These are phyloP conservation scores for Eupithecia vulgata DNA, from an alignment of 2,888 invertebrate species.

Conservation along the genomic window DNA sequence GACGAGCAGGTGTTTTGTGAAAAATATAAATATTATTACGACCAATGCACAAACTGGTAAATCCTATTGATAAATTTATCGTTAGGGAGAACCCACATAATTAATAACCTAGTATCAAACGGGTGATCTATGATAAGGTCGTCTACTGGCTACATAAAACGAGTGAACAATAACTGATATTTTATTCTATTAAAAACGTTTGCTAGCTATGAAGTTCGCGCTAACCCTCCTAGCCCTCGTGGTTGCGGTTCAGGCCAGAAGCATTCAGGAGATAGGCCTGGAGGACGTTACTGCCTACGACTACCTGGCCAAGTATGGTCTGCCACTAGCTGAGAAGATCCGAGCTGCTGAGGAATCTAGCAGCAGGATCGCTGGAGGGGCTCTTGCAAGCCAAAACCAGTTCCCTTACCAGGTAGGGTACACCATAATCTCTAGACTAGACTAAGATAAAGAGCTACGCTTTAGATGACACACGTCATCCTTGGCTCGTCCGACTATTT, in stretches of 20 bases:
- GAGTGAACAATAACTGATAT: neutral
- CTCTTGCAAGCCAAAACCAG: conserved; percentile 45
- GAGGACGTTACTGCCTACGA: too few species aligned
- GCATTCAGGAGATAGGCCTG: too few species aligned
- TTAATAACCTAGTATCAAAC: neutral
- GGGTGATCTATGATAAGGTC: neutral
- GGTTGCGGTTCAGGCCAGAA: conserved; percentile 25
- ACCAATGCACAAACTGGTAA: neutral
- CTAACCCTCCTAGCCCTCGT: conserved; percentile 14
- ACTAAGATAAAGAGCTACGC: too few species aligned
- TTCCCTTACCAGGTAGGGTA: conserved; percentile 48
- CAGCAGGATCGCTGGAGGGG: conserved; percentile 54
- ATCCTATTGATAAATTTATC: neutral
- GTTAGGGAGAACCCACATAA: neutral
- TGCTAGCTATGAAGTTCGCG: neutral
- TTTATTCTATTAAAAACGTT: neutral
- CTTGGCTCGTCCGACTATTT: too few species aligned
- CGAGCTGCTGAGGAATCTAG: conserved; percentile 47
- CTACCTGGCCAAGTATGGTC: conserved; percentile 35
- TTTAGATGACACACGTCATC: too few species aligned
- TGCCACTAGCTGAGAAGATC: conserved; percentile 51
- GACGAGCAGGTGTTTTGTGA: neutral
- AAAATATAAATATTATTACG: neutral
- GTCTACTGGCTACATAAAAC: neutral
- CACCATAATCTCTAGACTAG: too few species aligned